A percentile compares a stretch with the other conserved stretches of the same genome.
Evolutionary conservation across 2,113 vertebrate species (phyloP).

Genomic region (Heterocephalus glaber): DNA sequence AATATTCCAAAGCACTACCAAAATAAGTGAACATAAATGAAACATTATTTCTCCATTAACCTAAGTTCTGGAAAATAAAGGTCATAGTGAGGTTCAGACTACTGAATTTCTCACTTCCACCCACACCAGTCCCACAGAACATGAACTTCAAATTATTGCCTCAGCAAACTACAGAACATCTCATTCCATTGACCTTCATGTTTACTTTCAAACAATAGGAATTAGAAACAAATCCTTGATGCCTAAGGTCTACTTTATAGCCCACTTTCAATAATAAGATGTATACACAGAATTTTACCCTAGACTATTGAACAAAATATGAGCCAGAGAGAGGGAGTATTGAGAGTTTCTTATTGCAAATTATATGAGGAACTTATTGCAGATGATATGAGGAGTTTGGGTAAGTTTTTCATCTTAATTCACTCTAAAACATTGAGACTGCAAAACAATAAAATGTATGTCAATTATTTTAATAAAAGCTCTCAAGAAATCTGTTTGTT

Average conservation of each 20-base stretch:
- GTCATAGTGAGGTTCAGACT: neutral
- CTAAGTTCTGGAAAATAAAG: conserved; percentile 15
- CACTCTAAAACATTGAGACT: neutral
- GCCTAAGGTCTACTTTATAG: neutral
- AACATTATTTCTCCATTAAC: neutral
- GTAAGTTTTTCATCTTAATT: neutral
- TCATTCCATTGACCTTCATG: neutral
- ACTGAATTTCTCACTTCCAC: conserved; percentile 3
- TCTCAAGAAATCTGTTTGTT: neutral
- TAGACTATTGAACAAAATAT: neutral
- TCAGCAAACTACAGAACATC: neutral
- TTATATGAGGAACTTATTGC: neutral
- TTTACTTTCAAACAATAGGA: neutral
- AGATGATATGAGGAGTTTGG: neutral
- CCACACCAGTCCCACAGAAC: neutral
- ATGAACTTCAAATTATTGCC: neutral
- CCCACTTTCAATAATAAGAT: conserved; percentile 13
- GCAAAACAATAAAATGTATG: neutral
- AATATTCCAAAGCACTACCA: conserved; percentile 18
- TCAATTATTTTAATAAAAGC: conserved; percentile 16
- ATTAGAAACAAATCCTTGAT: neutral
- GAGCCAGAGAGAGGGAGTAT: neutral
- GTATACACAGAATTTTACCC: neutral
- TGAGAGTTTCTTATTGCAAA: neutral
- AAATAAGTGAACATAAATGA: neutral